Percentiles rank a stretch among this genome's conserved stretches.
Conservation (phyloP, 2,888 invertebrate genomes). For the Tenthredo amoena region DNA sequence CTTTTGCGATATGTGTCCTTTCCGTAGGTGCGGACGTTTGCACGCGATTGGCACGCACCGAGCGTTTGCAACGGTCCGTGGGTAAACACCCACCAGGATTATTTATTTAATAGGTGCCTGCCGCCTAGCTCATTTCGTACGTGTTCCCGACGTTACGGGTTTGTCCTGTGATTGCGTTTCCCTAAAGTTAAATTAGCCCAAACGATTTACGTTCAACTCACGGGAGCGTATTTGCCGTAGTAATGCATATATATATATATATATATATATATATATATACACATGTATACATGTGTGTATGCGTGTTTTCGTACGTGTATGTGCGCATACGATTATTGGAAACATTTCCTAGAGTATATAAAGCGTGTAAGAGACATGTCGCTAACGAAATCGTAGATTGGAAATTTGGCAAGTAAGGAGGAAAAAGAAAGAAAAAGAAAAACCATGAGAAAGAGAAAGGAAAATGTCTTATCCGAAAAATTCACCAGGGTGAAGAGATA, state of each 20-base stretch:
- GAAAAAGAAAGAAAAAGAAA: neutral
- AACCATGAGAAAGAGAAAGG: neutral
- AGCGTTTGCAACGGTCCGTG: neutral
- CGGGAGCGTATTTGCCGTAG: neutral
- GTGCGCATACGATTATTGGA: neutral
- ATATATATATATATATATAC: neutral
- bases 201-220: conserved; percentile 41
- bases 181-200: conserved; percentile 49
- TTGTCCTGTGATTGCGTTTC: conserved; percentile 37
- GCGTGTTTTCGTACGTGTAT: neutral
- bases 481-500: conserved; percentile 23
- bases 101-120: conserved; percentile 47
- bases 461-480: conserved; percentile 12
- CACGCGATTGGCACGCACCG: conserved; percentile 50
- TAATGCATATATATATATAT: neutral
- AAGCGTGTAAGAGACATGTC: neutral
- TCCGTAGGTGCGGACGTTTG: conserved; percentile 14
- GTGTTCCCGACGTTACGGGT: conserved; percentile 43
- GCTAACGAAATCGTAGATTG: neutral
- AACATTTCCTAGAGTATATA: neutral
- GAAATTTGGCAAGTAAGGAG: neutral
- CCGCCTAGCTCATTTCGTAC: conserved; percentile 44
- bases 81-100: conserved; percentile 49
- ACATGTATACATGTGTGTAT: neutral
- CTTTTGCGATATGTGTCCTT: conserved; percentile 12